Percentiles rank a stretch among this genome's conserved stretches.
phyloP scores from a whole-genome alignment of 1,140 invertebrate genomes.

The Holcopasites calliopsidis region DNA sequence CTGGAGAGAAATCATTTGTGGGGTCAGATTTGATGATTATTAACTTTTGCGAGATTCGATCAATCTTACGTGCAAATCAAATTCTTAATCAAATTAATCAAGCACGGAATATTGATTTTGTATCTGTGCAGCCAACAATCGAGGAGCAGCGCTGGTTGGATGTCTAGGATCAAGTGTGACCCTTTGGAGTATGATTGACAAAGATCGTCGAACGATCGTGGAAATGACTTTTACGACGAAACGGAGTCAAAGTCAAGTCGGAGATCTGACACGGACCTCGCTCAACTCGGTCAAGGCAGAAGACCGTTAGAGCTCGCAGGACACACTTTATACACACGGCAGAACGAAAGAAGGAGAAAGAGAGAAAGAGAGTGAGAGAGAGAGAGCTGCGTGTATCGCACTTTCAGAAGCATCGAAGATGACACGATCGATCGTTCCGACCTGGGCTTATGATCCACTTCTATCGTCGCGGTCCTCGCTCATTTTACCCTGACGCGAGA shows the following conservation, averaged over 20 bases:
- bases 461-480: not conserved
- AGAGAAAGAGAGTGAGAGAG: not conserved
- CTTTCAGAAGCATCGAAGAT: conserved; percentile 26
- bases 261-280: conserved; percentile 76
- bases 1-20: too few species aligned
- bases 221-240: conserved; percentile 70
- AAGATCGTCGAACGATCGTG: conserved; percentile 42
- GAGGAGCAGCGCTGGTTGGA: too few species aligned
- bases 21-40: too few species aligned
- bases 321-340: conserved; percentile 55
- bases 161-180: not conserved
- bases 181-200: not conserved
- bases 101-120: too few species aligned
- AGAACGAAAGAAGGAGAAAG: not conserved
- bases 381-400: conserved; percentile 34
- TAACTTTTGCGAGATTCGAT: too few species aligned
- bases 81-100: too few species aligned
- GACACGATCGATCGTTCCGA: conserved; percentile 32
- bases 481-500: not conserved
- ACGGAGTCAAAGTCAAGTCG: conserved; percentile 79
- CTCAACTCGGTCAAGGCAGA: conserved; percentile 79
- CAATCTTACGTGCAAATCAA: too few species aligned
- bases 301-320: conserved; percentile 72
- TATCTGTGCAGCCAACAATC: too few species aligned
- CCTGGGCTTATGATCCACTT: conserved; percentile 14